Conservation (phyloP, 2,797 vertebrate species). For the Psittacula derbiana region DNA sequence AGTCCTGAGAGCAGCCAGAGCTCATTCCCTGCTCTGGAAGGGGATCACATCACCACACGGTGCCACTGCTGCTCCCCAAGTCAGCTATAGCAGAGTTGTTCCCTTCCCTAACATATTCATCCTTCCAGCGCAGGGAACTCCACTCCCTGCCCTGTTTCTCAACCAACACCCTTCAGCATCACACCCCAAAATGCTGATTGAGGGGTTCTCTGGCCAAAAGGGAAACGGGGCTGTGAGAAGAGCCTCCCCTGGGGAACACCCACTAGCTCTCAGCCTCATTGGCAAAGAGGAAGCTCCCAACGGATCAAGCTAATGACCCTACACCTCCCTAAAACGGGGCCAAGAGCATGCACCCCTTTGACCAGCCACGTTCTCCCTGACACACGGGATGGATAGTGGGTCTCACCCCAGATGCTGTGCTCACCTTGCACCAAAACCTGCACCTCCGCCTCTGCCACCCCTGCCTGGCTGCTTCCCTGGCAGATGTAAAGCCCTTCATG, state of each 20-base stretch:
- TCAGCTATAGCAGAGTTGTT: not conserved
- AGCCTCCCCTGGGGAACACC: not conserved
- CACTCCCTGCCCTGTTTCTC: not conserved
- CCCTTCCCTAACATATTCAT: not conserved
- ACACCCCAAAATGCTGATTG: not conserved
- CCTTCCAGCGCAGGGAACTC: not conserved
- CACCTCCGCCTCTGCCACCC: conserved; percentile 64
- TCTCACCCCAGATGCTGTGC: not conserved
- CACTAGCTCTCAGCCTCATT: not conserved
- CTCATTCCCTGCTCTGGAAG: fast-evolving
- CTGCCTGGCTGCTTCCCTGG: conserved; percentile 68
- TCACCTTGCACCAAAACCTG: conserved; percentile 73
- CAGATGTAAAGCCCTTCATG: conserved; percentile 71
- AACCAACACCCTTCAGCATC: conserved; percentile 34
- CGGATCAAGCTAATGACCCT: fast-evolving
- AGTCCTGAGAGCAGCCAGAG: fast-evolving
- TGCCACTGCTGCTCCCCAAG: not conserved
- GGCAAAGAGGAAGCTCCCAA: not conserved
- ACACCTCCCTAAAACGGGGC: not conserved
- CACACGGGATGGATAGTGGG: fast-evolving
- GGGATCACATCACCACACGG: fast-evolving
- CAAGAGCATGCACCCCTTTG: not conserved
- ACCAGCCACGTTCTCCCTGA: fast-evolving
- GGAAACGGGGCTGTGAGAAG: not conserved
- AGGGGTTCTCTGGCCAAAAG: conserved; percentile 24